Evolutionary conservation across 2,888 invertebrate genomes (phyloP), one percentile per base, ranked within the genome.

Genomic region (Protula sp.): DNA sequence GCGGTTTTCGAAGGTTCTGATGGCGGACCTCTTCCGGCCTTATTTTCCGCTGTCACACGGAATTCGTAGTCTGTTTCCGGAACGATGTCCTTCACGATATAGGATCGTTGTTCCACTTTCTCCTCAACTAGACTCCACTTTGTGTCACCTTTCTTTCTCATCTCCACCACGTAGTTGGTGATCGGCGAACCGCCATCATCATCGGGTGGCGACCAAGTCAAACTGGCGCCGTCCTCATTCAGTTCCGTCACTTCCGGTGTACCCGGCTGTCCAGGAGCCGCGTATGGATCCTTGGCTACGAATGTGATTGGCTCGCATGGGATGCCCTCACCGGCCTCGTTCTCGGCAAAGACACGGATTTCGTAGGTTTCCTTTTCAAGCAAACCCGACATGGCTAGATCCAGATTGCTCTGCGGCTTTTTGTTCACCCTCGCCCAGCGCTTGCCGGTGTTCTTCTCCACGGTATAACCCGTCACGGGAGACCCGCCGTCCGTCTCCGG

Each of bases 271-370:
- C 77, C 74, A 27, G 78, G 78, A 5, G 24, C 50, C 14, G 22
- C 24, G 50, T 22, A 50, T 24, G 50, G 50, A 54, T 64, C 61
- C 51, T 67, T 66, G n/a, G 66, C 66, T 9, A 63, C 56, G 22
- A 69, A 53, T 3, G 55, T 62, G 4, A 65, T 55, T n/a, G 54
- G 47, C 14, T 66, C 59, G 14, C 51, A 60, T 24, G 69, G 67
- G 30, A 67, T 60, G 26, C 69, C 61, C n/a, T 59, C 57, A 9
- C 93, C 93, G 75, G 90, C 90, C 69, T 91, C 86, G 82, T 93
- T 93, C 58, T 90, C 85, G 0, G 93, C 91, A 0, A 91, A 91
- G 5, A 93, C 86, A 58, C 92, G 86, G 81, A 93, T 92, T 77
- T 90, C 88, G 77, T 92, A 92, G 22, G 9, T 26, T 3, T 54